Base-by-base conservation (phyloP, 2,113 vertebrate species). In the Marcusenius ussheri region DNA sequence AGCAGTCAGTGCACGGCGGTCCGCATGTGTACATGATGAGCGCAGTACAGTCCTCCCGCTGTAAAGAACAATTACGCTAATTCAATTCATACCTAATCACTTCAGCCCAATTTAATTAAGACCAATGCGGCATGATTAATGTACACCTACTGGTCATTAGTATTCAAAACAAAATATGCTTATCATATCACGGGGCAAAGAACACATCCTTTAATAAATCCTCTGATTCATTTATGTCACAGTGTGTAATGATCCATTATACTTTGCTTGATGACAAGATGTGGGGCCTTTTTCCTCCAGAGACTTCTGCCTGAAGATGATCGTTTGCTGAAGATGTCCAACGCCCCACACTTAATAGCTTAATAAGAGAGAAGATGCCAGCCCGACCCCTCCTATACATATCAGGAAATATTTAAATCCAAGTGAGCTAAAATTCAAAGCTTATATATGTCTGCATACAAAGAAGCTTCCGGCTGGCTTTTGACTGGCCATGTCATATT, bases 141-240 rank as follows among this genome's bases (percentile, higher is more conserved):
- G 95, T 93, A 94, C 94, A 96, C 95, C 95, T 95, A 95, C 94
- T 94, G 94, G 93, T 96, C 95, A 95, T 96, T 95, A 95, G 93
- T 93, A 95, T 95, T 93, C 94, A 94, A 94, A 94, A 94, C 94
- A 95, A 95, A 96, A 96, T 96, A 92, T 92, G 94, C 93, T 95
- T 94, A 95, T 95, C 94, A 91, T 93, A 94, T 95, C 94, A 93
- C 49, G 90, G 93, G 93, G 94, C 93, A 91, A 91, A 91, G 93
- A 93, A 92, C 93, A 93, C 93, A 94, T 92, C 91, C 94, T 93
- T 94, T 94, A 96, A 96, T 96, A 95, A 94, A 96, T 95, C 92
- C 86, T 92, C 93, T 95, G 94, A 95, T 95, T 96, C 92, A 94
- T 95, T 94, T 94, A 92, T 95, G 95, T 94, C 94, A 94, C 93